Percentiles rank a stretch among this genome's conserved stretches.
Conservation (phyloP, 2,113 vertebrate species). For the Catharus minimus region DNA sequence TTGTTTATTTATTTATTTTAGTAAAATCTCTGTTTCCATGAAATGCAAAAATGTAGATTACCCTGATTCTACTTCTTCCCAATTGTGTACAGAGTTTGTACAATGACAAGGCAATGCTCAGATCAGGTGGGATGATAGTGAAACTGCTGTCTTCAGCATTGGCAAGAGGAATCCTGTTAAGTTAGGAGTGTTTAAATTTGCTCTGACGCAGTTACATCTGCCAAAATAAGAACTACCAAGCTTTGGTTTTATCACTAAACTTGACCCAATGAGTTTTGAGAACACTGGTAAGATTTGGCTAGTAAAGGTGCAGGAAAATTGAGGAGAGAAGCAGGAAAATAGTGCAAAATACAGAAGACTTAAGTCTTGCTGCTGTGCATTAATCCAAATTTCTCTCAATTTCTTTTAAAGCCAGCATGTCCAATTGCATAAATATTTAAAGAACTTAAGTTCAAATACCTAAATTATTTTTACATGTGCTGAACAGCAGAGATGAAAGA, state of each 20-base stretch:
- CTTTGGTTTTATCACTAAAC: not conserved
- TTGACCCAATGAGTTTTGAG: not conserved
- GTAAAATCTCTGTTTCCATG: not conserved
- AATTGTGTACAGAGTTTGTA: not conserved
- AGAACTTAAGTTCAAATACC: not conserved
- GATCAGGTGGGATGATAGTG: not conserved
- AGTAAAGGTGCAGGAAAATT: not conserved
- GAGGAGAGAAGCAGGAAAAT: not conserved
- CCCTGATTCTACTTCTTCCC: not conserved
- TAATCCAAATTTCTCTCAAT: not conserved
- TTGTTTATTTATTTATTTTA: not conserved
- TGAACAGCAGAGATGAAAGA: not conserved
- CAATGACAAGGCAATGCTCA: not conserved
- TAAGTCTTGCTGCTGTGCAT: not conserved
- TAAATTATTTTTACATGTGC: not conserved
- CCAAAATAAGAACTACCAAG: not conserved
- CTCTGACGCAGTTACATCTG: not conserved
- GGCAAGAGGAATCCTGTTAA: not conserved
- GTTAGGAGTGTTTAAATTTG: not conserved
- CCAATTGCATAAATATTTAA: not conserved
- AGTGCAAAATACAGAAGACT: rapidly evolving
- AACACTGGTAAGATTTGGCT: not conserved
- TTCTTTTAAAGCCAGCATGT: not conserved
- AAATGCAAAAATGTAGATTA: not conserved
- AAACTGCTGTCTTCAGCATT: not conserved